A percentile compares a stretch with the other conserved stretches of the same genome.
phyloP scores from a whole-genome alignment of 2,888 invertebrate species.

The Noctua comes region DNA sequence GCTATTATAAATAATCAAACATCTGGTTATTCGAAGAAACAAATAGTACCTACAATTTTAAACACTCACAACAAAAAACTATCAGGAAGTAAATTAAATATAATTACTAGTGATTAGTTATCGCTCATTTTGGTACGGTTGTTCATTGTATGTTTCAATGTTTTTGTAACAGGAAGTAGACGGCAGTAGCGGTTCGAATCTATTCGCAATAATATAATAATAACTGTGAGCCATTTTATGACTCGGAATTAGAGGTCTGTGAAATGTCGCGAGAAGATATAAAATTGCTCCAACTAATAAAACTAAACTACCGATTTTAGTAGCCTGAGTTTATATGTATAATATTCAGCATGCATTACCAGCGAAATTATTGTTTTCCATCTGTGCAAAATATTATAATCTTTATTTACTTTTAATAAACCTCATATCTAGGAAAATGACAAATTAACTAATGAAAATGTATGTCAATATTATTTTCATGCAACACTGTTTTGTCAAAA shows the following conservation, averaged over 20 bases:
- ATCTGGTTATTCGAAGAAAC: neutral
- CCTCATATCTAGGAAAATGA: neutral
- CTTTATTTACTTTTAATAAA: neutral
- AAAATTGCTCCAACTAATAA: conserved; percentile 32
- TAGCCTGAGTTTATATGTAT: conserved; percentile 1
- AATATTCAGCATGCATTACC: neutral
- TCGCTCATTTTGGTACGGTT: neutral
- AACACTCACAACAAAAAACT: neutral
- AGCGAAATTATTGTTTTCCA: neutral
- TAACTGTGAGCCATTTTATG: conserved; percentile 24
- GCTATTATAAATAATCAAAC: neutral
- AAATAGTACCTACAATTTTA: neutral
- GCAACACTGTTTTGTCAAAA: neutral
- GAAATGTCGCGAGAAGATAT: conserved; percentile 41
- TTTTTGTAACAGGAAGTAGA: neutral
- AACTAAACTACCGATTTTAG: conserved; percentile 11
- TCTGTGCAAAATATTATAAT: neutral
- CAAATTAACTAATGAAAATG: neutral
- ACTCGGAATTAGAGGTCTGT: conserved; percentile 20
- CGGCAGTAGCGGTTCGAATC: neutral
- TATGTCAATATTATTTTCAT: neutral
- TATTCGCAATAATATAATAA: neutral
- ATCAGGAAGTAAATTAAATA: neutral
- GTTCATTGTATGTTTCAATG: neutral
- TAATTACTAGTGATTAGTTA: neutral